phyloP scores from a whole-genome alignment of 2,113 vertebrate genomes.

The Colaptes auratus region DNA sequence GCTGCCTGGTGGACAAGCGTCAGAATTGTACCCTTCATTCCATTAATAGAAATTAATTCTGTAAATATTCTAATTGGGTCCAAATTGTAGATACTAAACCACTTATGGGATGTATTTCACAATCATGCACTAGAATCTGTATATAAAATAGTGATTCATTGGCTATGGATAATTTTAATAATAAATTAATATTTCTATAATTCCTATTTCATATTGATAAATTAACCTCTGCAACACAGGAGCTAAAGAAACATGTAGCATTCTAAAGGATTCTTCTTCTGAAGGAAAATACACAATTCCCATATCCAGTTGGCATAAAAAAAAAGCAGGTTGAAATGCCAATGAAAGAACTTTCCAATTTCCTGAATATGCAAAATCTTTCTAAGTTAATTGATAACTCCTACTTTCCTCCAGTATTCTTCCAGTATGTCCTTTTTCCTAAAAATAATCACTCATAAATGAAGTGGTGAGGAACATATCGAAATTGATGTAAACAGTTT shows the following conservation, averaged over 20 bases:
- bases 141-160: no score
- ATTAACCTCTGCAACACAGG: no score
- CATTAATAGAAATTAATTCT: no score
- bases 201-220: no score
- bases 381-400: neutral
- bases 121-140: no score
- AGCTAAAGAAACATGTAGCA: neutral
- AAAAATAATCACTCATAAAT: neutral
- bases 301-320: neutral
- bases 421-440: neutral
- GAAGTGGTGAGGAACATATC: neutral
- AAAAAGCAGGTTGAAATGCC: neutral
- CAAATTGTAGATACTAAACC: no score
- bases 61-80: no score
- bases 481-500: neutral
- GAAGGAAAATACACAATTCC: neutral
- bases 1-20: no score
- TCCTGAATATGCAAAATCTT: neutral
- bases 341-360: neutral
- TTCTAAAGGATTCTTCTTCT: neutral
- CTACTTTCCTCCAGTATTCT: neutral
- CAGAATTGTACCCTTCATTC: no score
- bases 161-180: no score
- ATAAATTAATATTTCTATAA: no score
- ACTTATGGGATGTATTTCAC: no score